phyloP scores from a whole-genome alignment of 30 jellyfish, hydroid and myxozoan species.

The Mastigias papua region DNA sequence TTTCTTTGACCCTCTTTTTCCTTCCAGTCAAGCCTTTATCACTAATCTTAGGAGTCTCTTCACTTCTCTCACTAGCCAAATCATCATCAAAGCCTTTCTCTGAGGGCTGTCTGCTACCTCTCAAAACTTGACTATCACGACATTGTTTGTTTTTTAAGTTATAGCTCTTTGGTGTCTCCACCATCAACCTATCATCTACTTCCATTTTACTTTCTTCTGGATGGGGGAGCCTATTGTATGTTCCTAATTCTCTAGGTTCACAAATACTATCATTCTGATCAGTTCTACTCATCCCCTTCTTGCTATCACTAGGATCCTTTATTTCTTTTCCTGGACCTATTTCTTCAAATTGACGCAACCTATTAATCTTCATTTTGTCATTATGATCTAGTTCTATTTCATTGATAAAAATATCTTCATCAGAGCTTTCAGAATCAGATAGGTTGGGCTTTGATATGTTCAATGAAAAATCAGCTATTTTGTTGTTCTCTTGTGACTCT shows the following conservation, averaged over 20 bases:
- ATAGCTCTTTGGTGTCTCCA: too few relatives aligned
- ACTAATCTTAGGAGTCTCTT: not conserved
- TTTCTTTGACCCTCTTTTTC: not conserved
- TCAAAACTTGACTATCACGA: not conserved
- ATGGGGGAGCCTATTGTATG: not conserved
- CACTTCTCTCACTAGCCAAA: not conserved
- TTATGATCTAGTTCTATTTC: not conserved
- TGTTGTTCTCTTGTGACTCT: not conserved
- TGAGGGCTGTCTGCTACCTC: not conserved
- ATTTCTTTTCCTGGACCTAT: not conserved
- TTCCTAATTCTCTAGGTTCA: not conserved
- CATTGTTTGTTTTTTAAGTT: not conserved
- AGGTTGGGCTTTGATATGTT: constrained; percentile 18
- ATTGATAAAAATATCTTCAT: constrained; percentile 48
- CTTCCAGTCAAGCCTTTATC: not conserved
- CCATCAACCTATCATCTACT: not conserved
- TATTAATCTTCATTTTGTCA: too few relatives aligned
- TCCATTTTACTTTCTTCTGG: not conserved
- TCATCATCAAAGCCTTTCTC: not conserved
- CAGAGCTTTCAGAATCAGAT: constrained; percentile 82
- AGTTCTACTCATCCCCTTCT: not conserved
- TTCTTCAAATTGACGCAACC: not conserved
- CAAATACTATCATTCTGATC: not conserved
- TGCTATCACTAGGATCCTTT: not conserved
- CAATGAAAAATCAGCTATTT: not conserved